Conservation (phyloP, 1,140 invertebrate genomes). For the Achatina immaculata region DNA sequence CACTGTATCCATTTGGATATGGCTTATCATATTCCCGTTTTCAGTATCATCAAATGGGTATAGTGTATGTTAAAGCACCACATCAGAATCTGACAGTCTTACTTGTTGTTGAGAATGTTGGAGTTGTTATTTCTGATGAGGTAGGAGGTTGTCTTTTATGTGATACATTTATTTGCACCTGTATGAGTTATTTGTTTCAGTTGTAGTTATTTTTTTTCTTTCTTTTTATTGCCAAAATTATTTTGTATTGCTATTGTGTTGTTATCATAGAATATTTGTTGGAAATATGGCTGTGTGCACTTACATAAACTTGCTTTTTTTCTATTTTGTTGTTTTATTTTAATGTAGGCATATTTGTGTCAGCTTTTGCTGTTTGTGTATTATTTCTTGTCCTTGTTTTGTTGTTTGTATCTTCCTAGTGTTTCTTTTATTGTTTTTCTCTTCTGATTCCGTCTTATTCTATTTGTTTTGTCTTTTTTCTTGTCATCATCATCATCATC, state of each 20-base stretch:
- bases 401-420: too few species aligned
- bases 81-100: conserved; percentile 38
- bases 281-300: neutral
- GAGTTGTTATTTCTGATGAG: conserved; percentile 54
- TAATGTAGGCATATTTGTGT: too few species aligned
- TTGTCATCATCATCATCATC: too few species aligned
- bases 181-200: neutral
- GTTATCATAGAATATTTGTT: neutral
- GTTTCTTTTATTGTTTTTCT: too few species aligned
- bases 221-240: neutral
- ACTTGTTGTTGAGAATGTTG: conserved; percentile 48
- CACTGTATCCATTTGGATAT: conserved; percentile 62
- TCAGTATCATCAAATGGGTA: conserved; percentile 43
- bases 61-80: conserved; percentile 30
- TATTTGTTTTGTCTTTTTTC: too few species aligned
- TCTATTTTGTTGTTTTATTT: neutral
- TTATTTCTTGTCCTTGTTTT: too few species aligned
- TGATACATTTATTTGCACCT: too few species aligned
- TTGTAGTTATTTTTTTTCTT: neutral
- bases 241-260: neutral
- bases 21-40: conserved; percentile 51
- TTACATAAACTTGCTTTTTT: neutral
- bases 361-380: too few species aligned
- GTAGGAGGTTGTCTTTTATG: conserved; percentile 39
- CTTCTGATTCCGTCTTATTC: too few species aligned